A percentile compares a stretch with the other conserved stretches of the same genome.
These are phyloP conservation scores for Camponotus fellah DNA, from an alignment of 2,888 invertebrate genomes.

Conservation along the genomic window DNA sequence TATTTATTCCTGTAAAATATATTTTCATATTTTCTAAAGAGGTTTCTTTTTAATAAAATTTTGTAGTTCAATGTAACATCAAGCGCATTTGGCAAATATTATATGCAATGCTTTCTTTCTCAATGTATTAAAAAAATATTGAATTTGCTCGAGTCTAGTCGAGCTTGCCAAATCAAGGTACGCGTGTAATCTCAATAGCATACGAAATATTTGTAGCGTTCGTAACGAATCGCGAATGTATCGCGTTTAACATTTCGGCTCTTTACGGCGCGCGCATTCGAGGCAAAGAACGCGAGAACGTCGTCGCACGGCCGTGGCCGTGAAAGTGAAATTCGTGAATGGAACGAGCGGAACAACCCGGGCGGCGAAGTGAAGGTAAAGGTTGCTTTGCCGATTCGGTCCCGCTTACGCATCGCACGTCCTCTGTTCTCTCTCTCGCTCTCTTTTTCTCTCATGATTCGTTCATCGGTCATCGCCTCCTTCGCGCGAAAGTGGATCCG, in stretches of 20 bases:
- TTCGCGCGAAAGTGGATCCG: neutral
- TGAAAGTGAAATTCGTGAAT: constrained; percentile 83
- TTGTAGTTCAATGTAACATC: neutral
- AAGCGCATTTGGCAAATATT: neutral
- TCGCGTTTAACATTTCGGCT: constrained; percentile 28
- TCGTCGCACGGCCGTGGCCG: constrained; percentile 80
- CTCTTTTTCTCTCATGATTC: neutral
- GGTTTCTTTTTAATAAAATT: neutral
- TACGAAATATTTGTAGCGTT: constrained; percentile 22
- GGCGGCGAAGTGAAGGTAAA: constrained; percentile 73
- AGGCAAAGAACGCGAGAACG: constrained; percentile 69
- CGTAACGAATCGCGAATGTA: constrained; percentile 2
- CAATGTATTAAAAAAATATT: neutral
- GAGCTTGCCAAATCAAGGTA: neutral
- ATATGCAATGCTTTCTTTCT: neutral
- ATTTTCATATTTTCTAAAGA: neutral
- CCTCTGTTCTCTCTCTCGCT: constrained; percentile 30
- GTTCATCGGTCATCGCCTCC: constrained; percentile 31
- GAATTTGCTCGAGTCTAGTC: neutral
- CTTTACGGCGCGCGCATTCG: constrained; percentile 22
- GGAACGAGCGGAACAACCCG: constrained; percentile 73
- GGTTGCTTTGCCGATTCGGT: constrained; percentile 73
- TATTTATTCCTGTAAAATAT: neutral
- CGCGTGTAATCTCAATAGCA: constrained; percentile 3
- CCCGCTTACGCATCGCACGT: constrained; percentile 65